Conservation (phyloP, 2,113 vertebrate genomes). For the Leucopternis melanops region DNA sequence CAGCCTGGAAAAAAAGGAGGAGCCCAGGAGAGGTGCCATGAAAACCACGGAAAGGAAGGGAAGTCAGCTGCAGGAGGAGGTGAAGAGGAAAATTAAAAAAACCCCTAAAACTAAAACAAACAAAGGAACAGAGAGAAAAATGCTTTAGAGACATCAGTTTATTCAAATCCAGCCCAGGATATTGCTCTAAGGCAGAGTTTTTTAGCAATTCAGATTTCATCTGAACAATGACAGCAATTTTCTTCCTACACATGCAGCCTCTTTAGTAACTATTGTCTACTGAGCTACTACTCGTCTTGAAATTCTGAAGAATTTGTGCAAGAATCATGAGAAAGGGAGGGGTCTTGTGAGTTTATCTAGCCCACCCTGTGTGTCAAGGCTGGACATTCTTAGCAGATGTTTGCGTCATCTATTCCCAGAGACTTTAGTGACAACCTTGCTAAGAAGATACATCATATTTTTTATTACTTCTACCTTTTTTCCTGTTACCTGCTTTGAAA, state of each 20-base stretch:
- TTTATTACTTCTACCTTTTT: background rate
- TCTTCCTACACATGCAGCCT: background rate
- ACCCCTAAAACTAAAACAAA: background rate
- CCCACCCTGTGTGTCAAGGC: background rate
- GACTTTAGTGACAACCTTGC: background rate
- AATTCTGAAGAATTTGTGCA: background rate
- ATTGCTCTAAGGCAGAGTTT: background rate
- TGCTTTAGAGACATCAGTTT: background rate
- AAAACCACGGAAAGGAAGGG: background rate
- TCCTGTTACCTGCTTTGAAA: background rate
- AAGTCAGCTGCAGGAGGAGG: background rate
- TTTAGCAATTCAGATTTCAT: background rate
- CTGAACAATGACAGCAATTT: background rate
- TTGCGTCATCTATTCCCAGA: background rate
- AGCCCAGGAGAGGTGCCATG: background rate
- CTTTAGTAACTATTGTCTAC: background rate
- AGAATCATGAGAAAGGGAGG: background rate
- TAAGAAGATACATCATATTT: background rate
- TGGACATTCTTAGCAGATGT: background rate
- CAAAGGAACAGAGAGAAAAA: background rate
- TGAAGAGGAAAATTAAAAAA: background rate
- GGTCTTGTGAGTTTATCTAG: background rate
- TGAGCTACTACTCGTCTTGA: background rate
- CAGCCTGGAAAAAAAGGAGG: background rate
- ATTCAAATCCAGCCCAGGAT: background rate